Evolutionary conservation across 2,797 vertebrate species (phyloP).

Genomic region (Vireo griseus): DNA sequence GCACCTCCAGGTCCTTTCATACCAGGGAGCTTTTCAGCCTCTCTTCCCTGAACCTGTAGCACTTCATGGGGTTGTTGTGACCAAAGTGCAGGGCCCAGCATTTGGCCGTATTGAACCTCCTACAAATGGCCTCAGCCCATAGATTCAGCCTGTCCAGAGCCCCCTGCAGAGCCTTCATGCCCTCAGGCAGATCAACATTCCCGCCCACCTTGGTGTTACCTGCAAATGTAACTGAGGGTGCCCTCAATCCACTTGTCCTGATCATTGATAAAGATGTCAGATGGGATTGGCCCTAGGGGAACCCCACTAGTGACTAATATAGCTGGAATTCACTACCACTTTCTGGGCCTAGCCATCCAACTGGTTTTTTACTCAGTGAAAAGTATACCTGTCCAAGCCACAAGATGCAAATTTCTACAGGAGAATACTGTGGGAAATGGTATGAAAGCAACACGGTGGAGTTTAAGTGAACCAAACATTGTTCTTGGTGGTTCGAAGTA

Average conservation of each 20-base stretch:
- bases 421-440: neutral
- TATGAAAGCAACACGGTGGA: neutral
- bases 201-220: rapidly evolving
- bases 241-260: neutral
- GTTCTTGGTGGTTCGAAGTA: neutral
- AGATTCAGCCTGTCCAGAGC: neutral
- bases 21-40: neutral
- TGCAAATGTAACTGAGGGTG: neutral
- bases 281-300: neutral
- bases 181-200: neutral
- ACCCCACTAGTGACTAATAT: neutral
- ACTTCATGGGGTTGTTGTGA: neutral
- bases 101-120: too few species aligned
- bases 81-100: neutral
- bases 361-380: neutral
- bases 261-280: neutral
- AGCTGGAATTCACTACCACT: neutral
- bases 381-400: neutral
- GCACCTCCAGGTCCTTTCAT: neutral
- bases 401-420: neutral
- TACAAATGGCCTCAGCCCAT: neutral
- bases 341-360: neutral
- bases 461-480: neutral
- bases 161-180: neutral
- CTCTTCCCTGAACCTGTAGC: rapidly evolving